Percentiles rank a stretch among this genome's conserved stretches.
Conservation (phyloP, 2,888 invertebrate genomes). For the Sarcophaga subvicina region DNA sequence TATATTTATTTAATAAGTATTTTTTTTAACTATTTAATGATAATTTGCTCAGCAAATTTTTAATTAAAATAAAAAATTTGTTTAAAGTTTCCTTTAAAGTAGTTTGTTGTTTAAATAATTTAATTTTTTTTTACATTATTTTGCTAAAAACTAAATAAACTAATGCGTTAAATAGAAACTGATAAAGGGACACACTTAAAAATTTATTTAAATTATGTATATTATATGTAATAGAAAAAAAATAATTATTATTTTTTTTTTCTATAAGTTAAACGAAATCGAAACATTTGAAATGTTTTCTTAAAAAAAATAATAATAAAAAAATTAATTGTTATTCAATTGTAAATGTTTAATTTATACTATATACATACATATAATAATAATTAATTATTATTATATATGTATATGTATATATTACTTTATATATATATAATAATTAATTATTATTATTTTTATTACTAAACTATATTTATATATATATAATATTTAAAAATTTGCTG, state of each 20-base stretch:
- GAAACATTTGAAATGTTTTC: conserved; percentile 61
- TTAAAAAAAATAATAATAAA: background rate
- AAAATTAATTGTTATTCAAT: conserved; percentile 63
- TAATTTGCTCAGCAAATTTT: conserved; percentile 65
- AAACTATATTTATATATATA: conserved; percentile 20
- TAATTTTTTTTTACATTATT: background rate
- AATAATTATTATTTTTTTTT: too few species aligned
- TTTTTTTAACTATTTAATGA: conserved; percentile 30
- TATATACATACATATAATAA: conserved; percentile 24
- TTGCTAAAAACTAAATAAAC: too few species aligned
- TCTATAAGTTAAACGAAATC: too few species aligned
- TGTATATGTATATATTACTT: background rate
- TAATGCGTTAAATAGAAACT: too few species aligned
- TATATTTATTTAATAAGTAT: conserved; percentile 13
- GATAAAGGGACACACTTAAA: too few species aligned
- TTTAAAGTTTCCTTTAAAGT: conserved; percentile 3
- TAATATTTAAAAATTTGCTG: conserved; percentile 73
- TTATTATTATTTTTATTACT: too few species aligned
- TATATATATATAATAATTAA: conserved; percentile 57
- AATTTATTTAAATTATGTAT: too few species aligned
- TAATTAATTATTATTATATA: conserved; percentile 24
- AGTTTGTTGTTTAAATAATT: background rate
- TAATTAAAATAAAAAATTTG: conserved; percentile 23
- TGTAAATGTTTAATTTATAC: conserved; percentile 64
- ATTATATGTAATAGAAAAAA: too few species aligned